These are phyloP conservation scores for Lepisosteus oculatus DNA, from an alignment of 2,113 vertebrate genomes.

Conservation along the genomic window DNA sequence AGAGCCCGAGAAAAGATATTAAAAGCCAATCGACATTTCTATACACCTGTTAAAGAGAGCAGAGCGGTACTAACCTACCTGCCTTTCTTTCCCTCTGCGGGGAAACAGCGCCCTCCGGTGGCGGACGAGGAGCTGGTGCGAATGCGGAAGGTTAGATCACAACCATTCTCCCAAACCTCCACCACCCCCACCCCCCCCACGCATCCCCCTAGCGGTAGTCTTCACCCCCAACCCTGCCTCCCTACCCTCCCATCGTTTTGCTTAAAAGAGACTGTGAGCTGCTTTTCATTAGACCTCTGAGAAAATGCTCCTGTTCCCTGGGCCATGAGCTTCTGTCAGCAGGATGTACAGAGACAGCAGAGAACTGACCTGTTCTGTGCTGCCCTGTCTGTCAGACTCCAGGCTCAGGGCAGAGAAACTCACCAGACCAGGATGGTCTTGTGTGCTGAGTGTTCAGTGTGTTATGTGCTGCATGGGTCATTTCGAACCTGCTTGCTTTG, in stretches of 20 bases:
- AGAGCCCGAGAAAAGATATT: background rate
- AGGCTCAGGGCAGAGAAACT: no score
- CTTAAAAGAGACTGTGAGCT: constrained; percentile 18
- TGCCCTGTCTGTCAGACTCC: no score
- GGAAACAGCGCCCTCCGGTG: constrained; percentile 77
- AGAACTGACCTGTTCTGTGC: no score
- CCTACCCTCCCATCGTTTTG: constrained; percentile 1
- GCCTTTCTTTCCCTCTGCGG: constrained; percentile 43
- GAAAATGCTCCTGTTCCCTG: constrained; percentile 44
- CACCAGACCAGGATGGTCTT: no score
- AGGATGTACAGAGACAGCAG: background rate
- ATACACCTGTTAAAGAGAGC: constrained; percentile 20
- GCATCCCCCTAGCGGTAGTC: constrained; percentile 6
- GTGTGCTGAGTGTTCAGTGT: no score
- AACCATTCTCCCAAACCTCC: background rate
- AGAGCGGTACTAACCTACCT: constrained; percentile 34
- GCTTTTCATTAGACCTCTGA: constrained; percentile 31
- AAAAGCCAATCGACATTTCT: constrained; percentile 25
- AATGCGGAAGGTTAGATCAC: constrained; percentile 92
- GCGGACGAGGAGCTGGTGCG: constrained; percentile 83
- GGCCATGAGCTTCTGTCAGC: constrained; percentile 40
- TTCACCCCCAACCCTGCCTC: background rate
- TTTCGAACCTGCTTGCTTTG: no score
- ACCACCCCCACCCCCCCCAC: constrained; percentile 1
- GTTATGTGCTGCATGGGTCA: no score